phyloP scores from a whole-genome alignment of 2,113 vertebrate genomes.

The Chionodraco myersi region DNA sequence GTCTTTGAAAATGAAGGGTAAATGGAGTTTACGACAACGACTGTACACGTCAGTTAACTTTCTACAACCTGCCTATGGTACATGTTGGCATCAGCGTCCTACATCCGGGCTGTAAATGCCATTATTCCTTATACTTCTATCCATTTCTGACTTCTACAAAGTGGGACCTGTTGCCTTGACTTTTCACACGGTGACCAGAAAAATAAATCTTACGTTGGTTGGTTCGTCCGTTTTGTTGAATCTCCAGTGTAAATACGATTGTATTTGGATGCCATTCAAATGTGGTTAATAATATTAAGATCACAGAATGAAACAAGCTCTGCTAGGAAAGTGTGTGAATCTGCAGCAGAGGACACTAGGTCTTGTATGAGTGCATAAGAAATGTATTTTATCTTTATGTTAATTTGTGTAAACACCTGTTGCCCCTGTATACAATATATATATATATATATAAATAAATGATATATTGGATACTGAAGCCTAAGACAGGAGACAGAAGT shows the following conservation, averaged over 20 bases:
- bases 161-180: background rate
- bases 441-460: slow-evolving; percentile 1
- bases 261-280: slow-evolving; percentile 17
- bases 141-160: background rate
- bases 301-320: background rate
- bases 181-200: slow-evolving; percentile 14
- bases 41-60: background rate
- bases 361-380: background rate
- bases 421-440: background rate
- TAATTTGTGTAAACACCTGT: background rate
- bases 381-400: background rate
- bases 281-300: slow-evolving; percentile 11
- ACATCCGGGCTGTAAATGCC: background rate
- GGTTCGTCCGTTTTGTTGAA: background rate
- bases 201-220: slow-evolving; percentile 2
- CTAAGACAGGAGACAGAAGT: background rate
- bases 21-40: background rate
- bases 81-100: too few species aligned
- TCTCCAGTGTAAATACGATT: background rate
- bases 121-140: background rate
- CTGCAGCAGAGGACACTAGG: background rate
- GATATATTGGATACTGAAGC: slow-evolving; percentile 1
- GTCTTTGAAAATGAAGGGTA: background rate
- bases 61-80: background rate
- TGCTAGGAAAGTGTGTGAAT: background rate